Evolutionary conservation across 2,888 invertebrate species (phyloP).

Genomic region (Eupithecia abbreviata): DNA sequence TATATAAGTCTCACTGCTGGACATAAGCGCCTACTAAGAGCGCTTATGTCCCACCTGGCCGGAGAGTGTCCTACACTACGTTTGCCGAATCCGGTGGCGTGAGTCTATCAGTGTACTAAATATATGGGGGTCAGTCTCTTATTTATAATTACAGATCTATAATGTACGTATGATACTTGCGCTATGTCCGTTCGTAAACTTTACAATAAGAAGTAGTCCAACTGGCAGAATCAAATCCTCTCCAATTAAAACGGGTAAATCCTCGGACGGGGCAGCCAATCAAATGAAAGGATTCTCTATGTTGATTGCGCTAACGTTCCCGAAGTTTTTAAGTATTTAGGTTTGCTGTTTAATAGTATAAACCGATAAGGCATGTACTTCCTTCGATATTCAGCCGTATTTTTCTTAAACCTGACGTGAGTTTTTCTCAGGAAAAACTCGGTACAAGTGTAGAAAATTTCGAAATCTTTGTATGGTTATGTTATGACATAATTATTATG

Average conservation of each 20-base stretch:
- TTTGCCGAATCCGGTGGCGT: too few relatives aligned
- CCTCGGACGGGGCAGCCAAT: neutral
- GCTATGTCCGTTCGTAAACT: neutral
- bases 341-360: neutral
- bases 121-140: neutral
- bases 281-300: neutral
- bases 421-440: neutral
- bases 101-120: neutral
- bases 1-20: too few relatives aligned
- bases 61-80: too few relatives aligned
- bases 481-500: too few relatives aligned
- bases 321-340: neutral
- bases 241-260: neutral
- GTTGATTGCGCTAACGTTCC: neutral
- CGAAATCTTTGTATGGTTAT: neutral
- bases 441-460: neutral
- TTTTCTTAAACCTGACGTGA: neutral
- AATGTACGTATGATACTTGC: neutral
- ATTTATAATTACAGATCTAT: neutral
- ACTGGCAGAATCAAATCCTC: neutral
- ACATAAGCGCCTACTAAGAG: too few relatives aligned
- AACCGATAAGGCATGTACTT: neutral
- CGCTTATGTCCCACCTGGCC: too few relatives aligned
- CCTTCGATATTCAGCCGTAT: neutral
- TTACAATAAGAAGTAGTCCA: slow-evolving; percentile 17